phyloP scores from a whole-genome alignment of 2,113 vertebrate species.

The Tautogolabrus adspersus region DNA sequence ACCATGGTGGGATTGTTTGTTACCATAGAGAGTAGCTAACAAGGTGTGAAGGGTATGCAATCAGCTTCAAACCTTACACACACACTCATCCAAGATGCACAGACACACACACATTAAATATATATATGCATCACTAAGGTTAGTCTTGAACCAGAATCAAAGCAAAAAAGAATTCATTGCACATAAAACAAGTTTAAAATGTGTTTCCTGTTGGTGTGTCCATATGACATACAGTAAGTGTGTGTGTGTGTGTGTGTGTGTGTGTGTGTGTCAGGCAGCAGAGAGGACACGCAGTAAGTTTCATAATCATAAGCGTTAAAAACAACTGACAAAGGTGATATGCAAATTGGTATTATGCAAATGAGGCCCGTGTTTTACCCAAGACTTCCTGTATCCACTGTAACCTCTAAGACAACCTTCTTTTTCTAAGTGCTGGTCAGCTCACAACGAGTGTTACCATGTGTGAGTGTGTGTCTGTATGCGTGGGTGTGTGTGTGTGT shows the following conservation, averaged over 20 bases:
- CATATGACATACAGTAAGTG: neutral
- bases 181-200: neutral
- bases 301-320: constrained; percentile 24
- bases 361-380: constrained; percentile 23
- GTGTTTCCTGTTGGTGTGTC: neutral
- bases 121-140: neutral
- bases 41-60: constrained; percentile 9
- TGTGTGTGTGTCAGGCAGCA: constrained; percentile 12
- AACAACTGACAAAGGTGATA: constrained; percentile 33
- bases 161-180: neutral
- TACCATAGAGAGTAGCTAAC: constrained; percentile 3
- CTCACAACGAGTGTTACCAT: neutral
- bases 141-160: neutral
- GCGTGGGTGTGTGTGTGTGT: neutral
- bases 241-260: constrained; percentile 5
- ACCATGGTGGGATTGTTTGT: constrained; percentile 22
- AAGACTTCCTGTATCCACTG: neutral
- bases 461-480: neutral
- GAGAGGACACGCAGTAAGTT: constrained; percentile 20
- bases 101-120: neutral
- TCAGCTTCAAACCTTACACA: constrained; percentile 11
- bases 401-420: constrained; percentile 12
- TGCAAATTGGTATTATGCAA: constrained; percentile 31
- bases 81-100: neutral
- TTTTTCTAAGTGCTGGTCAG: constrained; percentile 1